Evolutionary conservation across 2,113 vertebrate species (phyloP), one percentile per base, ranked within the genome.

Genomic region (Agelaius phoeniceus): DNA sequence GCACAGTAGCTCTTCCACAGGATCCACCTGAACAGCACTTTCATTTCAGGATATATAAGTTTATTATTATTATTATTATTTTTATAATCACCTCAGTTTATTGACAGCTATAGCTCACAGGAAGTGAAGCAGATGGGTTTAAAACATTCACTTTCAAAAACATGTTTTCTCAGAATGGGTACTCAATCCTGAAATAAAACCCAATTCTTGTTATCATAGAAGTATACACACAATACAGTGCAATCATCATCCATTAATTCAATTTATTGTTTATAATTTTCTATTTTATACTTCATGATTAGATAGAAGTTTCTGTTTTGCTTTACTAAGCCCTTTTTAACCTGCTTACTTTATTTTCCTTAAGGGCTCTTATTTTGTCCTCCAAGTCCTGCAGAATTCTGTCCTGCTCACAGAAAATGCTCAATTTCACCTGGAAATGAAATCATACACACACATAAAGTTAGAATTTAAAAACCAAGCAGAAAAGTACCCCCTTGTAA

Each of bases 331-430:
- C 31, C 20, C 55, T 57, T 10, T 88, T 71, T 79, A 90, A 26
- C 24, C 52, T 46, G 65, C 96, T 87, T 97, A 99, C 99, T 98
- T 99, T 99, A 90, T 99, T 99, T 86, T 99, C 99, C 94, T 99
- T 99, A 72, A 99, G 98, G 49, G 98, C 98, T 87, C 99, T 98
- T 94, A 99, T 99, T 87, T 97, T 98, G 95, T 98, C 98, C 97
- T 99, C 99, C 65, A 99, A 98, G 81, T 99, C 99, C 97, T 99
- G 99, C 24, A 99, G 98, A 93, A 99, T 99, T 97, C 99, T 98
- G 97, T 99, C 99, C 96, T 99, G 99, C 97, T 99, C 99, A 94
- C 99, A 99, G 81, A 99, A 98, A 96, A 99, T 54, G 31, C 99
- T 99, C 93, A 99, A 96, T 94, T 99, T 99, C 88, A 99, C 99